Evolutionary conservation across 2,888 invertebrate species (phyloP), one percentile per base, ranked within the genome.

Genomic region (Drosophila paracracens): DNA sequence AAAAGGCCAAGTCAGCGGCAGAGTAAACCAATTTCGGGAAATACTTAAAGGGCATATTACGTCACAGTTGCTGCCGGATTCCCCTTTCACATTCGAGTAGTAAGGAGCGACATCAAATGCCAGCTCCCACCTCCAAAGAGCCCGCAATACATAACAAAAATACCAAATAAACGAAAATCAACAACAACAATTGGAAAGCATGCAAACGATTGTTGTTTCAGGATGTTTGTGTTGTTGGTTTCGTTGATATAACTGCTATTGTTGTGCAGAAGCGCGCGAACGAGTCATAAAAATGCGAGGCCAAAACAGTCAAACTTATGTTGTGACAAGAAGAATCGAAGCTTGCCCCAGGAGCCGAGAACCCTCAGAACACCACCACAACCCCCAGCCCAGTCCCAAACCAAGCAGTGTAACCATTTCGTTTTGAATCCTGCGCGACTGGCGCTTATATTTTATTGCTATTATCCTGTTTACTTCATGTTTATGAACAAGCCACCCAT

Each of bases 401-500:
- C 35, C 33, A 62, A 66, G 52, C 40, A 53, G 60, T 36, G 70
- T 52, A 48, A 75, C 59, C 72, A 79, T 70, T 76, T 69, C 76
- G 60, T 58, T 79, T 76, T 80, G 80, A 80, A 79, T 80, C 76
- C 72, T 76, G 70, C 60, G 74, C 88, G 74, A 79, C 79, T 83
- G 88, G 72, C 89, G 89, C 84, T 86, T 88, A 86, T 86, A 86
- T 88, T 91, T 92, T 92, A 92, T 92, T 91, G 90, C 90, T 91
- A 91, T 91, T 91, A 92, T 91, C 91, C 91, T 91, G 90, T 91
- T 91, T 91, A 91, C 88, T 87, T 83, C 83, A 91, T 92, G 90
- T 90, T 90, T 91, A 86, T 79, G 82, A 89, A 79, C 74, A 79
- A 70, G 71, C 76, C 62, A 29, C 50, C 63, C 64, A 40, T 31